A percentile compares a stretch with the other conserved stretches of the same genome.
phyloP scores from a whole-genome alignment of 2,797 vertebrate genomes.

The Mareca strepera region DNA sequence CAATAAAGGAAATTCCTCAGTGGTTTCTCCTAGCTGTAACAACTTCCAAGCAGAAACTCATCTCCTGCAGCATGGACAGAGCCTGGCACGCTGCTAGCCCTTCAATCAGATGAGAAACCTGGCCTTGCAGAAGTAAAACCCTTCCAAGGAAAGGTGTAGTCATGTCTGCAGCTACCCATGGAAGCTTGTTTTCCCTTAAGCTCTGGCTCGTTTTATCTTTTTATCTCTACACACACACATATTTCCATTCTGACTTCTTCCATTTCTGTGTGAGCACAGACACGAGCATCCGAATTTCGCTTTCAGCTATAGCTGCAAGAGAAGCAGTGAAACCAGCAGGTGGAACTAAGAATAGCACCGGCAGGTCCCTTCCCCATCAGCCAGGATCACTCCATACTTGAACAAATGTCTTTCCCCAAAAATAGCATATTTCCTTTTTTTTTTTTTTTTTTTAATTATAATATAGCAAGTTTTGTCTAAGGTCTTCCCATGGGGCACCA shows the following conservation, averaged over 20 bases:
- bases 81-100: neutral
- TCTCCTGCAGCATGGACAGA: neutral
- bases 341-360: neutral
- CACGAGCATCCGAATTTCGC: neutral
- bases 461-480: neutral
- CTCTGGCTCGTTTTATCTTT: neutral
- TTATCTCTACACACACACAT: neutral
- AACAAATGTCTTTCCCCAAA: neutral
- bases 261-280: neutral
- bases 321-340: neutral
- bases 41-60: neutral
- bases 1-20: slow-evolving; percentile 7
- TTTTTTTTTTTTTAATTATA: neutral
- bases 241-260: slow-evolving; percentile 11
- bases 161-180: neutral
- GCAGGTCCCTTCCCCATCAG: slow-evolving; percentile 7
- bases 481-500: neutral
- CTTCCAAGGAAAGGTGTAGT: neutral
- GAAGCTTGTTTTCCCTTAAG: slow-evolving; percentile 1
- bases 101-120: neutral
- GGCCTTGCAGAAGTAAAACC: neutral
- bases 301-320: neutral
- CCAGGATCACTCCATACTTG: neutral
- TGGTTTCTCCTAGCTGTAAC: neutral
- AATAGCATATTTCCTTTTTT: neutral